phyloP scores from a whole-genome alignment of 2,797 vertebrate species.

The Pangasius mekongensis region DNA sequence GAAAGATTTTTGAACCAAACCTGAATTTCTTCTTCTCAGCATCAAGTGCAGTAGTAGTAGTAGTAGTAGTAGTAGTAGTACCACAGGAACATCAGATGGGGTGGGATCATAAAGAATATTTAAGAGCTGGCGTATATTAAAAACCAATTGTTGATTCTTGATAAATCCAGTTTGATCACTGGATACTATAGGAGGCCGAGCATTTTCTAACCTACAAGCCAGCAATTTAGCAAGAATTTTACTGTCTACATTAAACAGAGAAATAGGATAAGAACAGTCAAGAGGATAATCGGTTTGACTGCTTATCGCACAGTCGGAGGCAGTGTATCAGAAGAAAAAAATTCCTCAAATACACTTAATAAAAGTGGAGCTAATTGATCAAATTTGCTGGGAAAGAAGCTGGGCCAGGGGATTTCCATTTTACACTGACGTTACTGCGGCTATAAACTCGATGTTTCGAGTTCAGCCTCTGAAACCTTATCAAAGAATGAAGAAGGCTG shows the following conservation, averaged over 20 bases:
- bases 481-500: not conserved
- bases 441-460: not conserved
- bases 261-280: not conserved
- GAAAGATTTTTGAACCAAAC: not conserved
- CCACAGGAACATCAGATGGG: not conserved
- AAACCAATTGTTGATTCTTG: not conserved
- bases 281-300: not conserved
- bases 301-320: not conserved
- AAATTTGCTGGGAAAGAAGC: not conserved
- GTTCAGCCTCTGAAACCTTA: not conserved
- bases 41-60: not conserved
- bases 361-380: not conserved
- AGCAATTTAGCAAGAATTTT: not conserved
- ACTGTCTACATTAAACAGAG: not conserved
- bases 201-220: not conserved
- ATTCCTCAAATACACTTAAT: not conserved
- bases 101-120: constrained; percentile 9
- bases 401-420: not conserved
- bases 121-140: not conserved
- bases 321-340: not conserved
- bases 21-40: not conserved
- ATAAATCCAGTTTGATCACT: constrained; percentile 10
- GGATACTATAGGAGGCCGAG: not conserved
- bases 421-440: not conserved
- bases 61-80: not conserved